Conservation (phyloP, 2,888 invertebrate genomes). For the Lycocerus yunnanus region DNA sequence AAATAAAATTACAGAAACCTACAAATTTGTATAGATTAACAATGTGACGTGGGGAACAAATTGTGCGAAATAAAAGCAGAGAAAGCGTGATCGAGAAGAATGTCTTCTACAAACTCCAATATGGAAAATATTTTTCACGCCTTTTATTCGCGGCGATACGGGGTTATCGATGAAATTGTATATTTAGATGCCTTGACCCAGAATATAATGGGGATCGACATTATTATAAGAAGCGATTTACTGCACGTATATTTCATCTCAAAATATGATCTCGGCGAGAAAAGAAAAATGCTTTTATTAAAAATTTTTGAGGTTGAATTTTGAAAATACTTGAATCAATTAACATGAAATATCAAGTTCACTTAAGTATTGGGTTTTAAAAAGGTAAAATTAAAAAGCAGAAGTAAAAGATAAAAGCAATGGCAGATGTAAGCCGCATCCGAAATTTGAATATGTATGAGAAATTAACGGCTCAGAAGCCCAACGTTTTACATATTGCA, state of each 20-base stretch:
- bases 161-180: conserved; percentile 32
- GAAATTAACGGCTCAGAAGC: conserved; percentile 31
- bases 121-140: conserved; percentile 35
- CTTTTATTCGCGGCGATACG: conserved; percentile 27
- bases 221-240: conserved; percentile 20
- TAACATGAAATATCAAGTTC: conserved; percentile 14
- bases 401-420: conserved; percentile 28
- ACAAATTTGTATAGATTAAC: conserved; percentile 19
- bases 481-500: conserved; percentile 31
- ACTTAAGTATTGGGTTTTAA: conserved; percentile 16
- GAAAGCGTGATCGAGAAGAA: conserved; percentile 26
- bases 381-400: conserved; percentile 27
- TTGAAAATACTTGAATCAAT: neutral
- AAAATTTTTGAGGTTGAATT: neutral
- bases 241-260: conserved; percentile 13
- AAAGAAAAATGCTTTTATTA: neutral
- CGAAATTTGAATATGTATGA: conserved; percentile 32
- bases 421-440: conserved; percentile 28
- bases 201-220: conserved; percentile 22
- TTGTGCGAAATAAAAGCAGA: conserved; percentile 23
- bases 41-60: conserved; percentile 24
- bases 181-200: conserved; percentile 31
- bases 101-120: conserved; percentile 29
- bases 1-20: neutral
- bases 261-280: conserved; percentile 5